Conservation (phyloP, 2,888 invertebrate species). For the Calliphora vomitoria region DNA sequence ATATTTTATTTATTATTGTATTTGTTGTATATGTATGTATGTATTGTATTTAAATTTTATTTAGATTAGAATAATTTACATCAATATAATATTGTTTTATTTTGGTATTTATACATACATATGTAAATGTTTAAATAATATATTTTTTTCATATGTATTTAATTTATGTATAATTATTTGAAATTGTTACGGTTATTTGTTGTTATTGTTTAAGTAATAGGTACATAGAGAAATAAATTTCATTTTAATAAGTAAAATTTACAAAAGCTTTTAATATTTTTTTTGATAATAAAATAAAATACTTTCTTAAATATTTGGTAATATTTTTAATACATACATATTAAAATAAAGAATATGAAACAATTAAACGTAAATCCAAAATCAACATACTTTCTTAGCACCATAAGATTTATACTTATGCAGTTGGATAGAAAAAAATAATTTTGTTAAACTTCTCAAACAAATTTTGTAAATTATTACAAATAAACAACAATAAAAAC, state of each 20-base stretch:
- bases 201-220: background rate
- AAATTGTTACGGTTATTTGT: slow-evolving; percentile 21
- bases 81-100: slow-evolving; percentile 26
- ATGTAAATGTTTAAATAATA: background rate
- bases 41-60: slow-evolving; percentile 11
- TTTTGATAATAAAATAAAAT: background rate
- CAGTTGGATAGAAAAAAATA: background rate
- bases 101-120: background rate
- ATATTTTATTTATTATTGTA: too few relatives aligned
- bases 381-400: slow-evolving; percentile 43
- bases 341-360: background rate
- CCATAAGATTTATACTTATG: slow-evolving; percentile 53
- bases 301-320: slow-evolving; percentile 22
- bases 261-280: background rate
- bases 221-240: background rate
- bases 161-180: slow-evolving; percentile 5
- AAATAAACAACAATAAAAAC: slow-evolving; percentile 1
- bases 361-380: background rate
- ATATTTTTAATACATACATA: background rate
- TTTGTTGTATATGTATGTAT: background rate
- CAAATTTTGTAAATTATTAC: slow-evolving; percentile 9
- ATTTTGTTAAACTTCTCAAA: background rate
- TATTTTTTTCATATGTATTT: background rate
- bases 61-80: slow-evolving; percentile 46
- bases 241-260: background rate